Evolutionary conservation across 2,888 invertebrate species (phyloP).

Genomic region (Phania funesta): DNA sequence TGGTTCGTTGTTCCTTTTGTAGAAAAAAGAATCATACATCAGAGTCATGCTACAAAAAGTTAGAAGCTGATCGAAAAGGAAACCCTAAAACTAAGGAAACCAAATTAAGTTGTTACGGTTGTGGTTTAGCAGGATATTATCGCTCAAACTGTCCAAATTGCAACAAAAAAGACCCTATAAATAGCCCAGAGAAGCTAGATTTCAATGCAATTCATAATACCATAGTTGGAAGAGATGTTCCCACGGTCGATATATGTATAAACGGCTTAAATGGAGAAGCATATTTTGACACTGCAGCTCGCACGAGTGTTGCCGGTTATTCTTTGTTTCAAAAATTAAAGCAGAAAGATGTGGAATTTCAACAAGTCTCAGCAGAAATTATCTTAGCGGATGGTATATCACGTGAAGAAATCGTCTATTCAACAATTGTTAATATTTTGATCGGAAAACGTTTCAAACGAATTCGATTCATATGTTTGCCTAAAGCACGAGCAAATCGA

Average conservation of each 20-base stretch:
- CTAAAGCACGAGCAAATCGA: not conserved
- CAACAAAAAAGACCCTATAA: too few relatives aligned
- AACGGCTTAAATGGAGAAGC: not conserved
- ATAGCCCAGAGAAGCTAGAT: too few relatives aligned
- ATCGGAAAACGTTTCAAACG: not conserved
- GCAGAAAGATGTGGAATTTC: too few relatives aligned
- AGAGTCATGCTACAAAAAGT: too few relatives aligned
- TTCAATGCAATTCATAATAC: not conserved
- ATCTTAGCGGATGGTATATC: too few relatives aligned
- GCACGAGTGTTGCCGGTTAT: not conserved
- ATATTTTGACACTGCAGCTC: not conserved
- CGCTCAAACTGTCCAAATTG: too few relatives aligned
- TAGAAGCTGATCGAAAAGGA: too few relatives aligned
- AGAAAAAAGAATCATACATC: not conserved
- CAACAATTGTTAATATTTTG: not conserved
- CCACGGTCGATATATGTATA: not conserved
- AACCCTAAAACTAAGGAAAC: too few relatives aligned
- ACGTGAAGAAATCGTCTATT: not conserved
- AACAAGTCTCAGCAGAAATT: too few relatives aligned
- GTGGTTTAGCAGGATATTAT: too few relatives aligned
- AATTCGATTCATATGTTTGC: not conserved
- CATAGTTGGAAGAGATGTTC: not conserved
- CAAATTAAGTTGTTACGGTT: too few relatives aligned
- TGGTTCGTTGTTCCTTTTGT: not conserved
- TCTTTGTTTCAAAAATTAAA: not conserved